Evolutionary conservation across 23 tunicate species (phyloP), one percentile per base, ranked within the genome.

Genomic region (Phallusia fumigata): DNA sequence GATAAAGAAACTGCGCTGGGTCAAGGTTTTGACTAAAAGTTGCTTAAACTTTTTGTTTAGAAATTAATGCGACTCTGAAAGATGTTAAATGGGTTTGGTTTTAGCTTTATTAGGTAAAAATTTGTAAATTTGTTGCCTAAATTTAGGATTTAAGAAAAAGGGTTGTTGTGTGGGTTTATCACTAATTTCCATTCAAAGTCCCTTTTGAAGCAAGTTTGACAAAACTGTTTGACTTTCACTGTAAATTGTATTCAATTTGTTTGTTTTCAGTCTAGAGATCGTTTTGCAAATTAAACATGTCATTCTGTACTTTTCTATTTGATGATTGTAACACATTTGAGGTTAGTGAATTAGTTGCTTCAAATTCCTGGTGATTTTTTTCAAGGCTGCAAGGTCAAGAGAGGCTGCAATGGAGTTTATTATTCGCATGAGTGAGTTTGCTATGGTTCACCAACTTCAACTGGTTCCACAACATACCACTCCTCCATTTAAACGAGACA

Each of bases 401-500:
- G 64, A 76, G 32, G 45, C 82, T 30, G 93, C 98, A 21, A 81
- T 93, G 47, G 98, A 93, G 30, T 93, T 88, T 77, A 88, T 93
- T 65, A 86, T 73, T 16, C 84, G 87, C 79, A 93, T 93, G 98
- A 80, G 88, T 18, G 89, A 26, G 77, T 93, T 84, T 75, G 64
- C 84, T 0, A 74, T 35, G 34, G 98, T 93, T 0, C 83, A 88
- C 19, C 89, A 76, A 5, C 77, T 52, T 11, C 93, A 93, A 24
- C 69, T 93, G 51, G 93, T 93, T 33, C 90, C 90, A 6, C 90
- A 93, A 3, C 81, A 92, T 0, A 84, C 85, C 18, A 49, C 73
- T 22, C 93, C 77, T n/a, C 98, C 98, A 18, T 81, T 88, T 64
- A 85, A 86, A 35, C 83, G 85, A 31, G 98, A 93, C 81, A 88